Conservation (phyloP, 2,888 invertebrate genomes). For the Amphipoea lucens region DNA sequence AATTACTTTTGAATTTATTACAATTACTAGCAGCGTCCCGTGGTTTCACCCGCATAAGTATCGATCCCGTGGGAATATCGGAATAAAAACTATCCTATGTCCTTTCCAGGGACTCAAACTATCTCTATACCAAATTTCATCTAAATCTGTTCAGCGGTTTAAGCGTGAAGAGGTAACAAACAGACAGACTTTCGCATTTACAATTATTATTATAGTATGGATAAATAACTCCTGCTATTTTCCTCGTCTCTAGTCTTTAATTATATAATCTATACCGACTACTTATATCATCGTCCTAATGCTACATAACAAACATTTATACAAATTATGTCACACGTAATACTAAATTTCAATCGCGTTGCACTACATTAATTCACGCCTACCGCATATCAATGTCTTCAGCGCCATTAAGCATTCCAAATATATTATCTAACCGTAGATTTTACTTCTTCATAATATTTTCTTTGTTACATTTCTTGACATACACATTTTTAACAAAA, state of each 20-base stretch:
- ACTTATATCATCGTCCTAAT: background rate
- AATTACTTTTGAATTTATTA: background rate
- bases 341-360: slow-evolving; percentile 55
- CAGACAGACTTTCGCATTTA: background rate
- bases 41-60: no score
- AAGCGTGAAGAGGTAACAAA: background rate
- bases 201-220: background rate
- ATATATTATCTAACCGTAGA: slow-evolving; percentile 42
- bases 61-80: no score
- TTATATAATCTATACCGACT: background rate
- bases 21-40: no score
- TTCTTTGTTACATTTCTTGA: slow-evolving; percentile 9
- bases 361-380: slow-evolving; percentile 57
- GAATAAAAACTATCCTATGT: no score
- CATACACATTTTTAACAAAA: background rate
- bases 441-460: slow-evolving; percentile 27
- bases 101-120: no score
- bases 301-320: slow-evolving; percentile 10
- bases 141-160: background rate
- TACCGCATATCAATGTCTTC: slow-evolving; percentile 61
- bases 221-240: background rate
- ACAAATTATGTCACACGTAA: slow-evolving; percentile 38
- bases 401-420: slow-evolving; percentile 54
- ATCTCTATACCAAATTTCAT: background rate
- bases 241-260: no score